phyloP scores from a whole-genome alignment of 2,888 invertebrate species.

The Crocallis elinguaria region DNA sequence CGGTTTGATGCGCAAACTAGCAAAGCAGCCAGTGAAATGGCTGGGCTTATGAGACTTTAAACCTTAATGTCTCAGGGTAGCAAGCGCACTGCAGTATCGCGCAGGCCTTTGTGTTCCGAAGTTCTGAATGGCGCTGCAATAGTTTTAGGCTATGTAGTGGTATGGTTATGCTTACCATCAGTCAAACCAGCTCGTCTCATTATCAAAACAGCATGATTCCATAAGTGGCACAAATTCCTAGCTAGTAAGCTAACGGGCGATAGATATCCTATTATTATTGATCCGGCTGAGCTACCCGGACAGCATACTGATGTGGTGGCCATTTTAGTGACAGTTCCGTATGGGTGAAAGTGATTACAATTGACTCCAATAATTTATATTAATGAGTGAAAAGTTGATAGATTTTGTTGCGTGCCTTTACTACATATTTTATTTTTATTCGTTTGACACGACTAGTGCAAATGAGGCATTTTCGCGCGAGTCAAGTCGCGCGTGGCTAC shows the following conservation, averaged over 20 bases:
- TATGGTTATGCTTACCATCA: neutral
- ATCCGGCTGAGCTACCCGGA: constrained; percentile 48
- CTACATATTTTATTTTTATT: too few relatives aligned
- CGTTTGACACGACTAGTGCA: too few relatives aligned
- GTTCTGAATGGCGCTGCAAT: too few relatives aligned
- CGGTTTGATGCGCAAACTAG: too few relatives aligned
- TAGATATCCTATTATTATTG: constrained; percentile 63
- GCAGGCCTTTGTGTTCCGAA: too few relatives aligned
- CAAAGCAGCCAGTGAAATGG: too few relatives aligned
- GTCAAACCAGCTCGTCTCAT: neutral
- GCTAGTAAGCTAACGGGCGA: constrained; percentile 52
- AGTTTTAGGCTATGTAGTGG: neutral
- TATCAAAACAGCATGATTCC: constrained; percentile 1
- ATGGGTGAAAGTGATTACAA: constrained; percentile 65
- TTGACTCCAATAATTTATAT: constrained; percentile 55
- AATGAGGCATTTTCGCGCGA: too few relatives aligned
- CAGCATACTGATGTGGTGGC: constrained; percentile 64
- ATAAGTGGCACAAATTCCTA: constrained; percentile 55
- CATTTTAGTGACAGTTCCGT: constrained; percentile 58
- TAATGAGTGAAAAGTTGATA: constrained; percentile 38
- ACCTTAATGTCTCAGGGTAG: too few relatives aligned
- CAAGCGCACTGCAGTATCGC: too few relatives aligned
- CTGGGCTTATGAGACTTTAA: too few relatives aligned
- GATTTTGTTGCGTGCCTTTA: neutral
- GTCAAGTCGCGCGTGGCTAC: too few relatives aligned